These are phyloP conservation scores for Linyphia triangularis DNA, from an alignment of 2,888 invertebrate species.

Conservation along the genomic window DNA sequence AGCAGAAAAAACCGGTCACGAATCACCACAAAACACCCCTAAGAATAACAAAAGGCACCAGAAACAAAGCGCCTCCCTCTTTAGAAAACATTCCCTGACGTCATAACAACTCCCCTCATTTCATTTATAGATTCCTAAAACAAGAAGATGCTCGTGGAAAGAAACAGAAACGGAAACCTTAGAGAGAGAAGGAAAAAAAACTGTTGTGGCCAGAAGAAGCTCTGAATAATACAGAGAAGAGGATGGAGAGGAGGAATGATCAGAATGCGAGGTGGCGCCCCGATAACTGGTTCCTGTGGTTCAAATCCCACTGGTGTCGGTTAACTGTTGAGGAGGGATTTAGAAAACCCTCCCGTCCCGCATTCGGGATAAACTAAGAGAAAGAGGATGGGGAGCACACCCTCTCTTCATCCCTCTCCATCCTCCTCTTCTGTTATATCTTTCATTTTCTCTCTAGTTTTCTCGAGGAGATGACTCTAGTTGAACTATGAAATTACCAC, in stretches of 20 bases:
- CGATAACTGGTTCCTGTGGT: constrained; percentile 63
- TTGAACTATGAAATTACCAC: constrained; percentile 36
- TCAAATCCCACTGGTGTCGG: constrained; percentile 64
- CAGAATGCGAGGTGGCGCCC: constrained; percentile 58
- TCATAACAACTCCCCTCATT: constrained; percentile 32
- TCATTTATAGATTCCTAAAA: constrained; percentile 55
- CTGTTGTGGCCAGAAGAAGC: not conserved
- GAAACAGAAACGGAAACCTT: not conserved
- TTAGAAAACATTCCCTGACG: constrained; percentile 7
- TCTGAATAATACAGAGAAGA: constrained; percentile 52
- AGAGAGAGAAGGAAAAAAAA: not conserved
- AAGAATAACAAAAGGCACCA: not conserved
- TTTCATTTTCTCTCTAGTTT: not conserved
- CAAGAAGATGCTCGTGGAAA: not conserved
- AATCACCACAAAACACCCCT: not conserved
- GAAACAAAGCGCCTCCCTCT: not conserved
- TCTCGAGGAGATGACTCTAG: not conserved
- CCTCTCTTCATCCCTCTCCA: not conserved
- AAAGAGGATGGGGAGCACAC: not conserved
- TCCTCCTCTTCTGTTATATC: not conserved
- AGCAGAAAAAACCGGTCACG: not conserved
- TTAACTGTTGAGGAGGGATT: constrained; percentile 71
- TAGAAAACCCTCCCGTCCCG: constrained; percentile 49
- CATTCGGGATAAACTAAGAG: constrained; percentile 43
- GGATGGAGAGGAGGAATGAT: constrained; percentile 24